A percentile compares a stretch with the other conserved stretches of the same genome.
phyloP scores from a whole-genome alignment of 2,113 vertebrate species.

The Cephalopterus ornatus region DNA sequence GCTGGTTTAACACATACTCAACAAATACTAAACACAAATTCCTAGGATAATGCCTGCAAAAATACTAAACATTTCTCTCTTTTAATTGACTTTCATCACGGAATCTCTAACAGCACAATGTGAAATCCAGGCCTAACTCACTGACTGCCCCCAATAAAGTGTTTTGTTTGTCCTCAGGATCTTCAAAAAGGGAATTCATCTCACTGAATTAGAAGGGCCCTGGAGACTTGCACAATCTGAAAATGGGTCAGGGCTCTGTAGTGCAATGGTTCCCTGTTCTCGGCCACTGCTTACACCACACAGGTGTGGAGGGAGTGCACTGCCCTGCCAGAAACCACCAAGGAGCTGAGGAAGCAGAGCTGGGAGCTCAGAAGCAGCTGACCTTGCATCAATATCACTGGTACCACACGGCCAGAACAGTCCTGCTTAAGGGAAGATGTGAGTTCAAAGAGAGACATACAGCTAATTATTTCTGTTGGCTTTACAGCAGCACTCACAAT shows the following conservation, averaged over 20 bases:
- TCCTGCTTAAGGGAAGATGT: background rate
- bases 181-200: background rate
- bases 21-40: background rate
- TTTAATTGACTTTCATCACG: background rate
- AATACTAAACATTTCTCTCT: background rate
- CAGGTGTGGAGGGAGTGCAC: background rate
- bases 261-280: background rate
- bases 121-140: background rate
- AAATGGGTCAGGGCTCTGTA: background rate
- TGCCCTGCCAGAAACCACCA: background rate
- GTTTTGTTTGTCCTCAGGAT: background rate
- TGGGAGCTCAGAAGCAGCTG: background rate
- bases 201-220: background rate
- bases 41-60: background rate
- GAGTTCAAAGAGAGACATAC: background rate
- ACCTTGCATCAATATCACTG: background rate
- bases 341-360: background rate
- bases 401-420: background rate
- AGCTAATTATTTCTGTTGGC: background rate
- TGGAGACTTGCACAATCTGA: background rate
- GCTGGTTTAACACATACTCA: background rate
- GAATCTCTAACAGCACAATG: rapidly evolving
- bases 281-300: rapidly evolving
- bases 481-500: background rate
- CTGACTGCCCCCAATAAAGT: background rate